These are phyloP conservation scores for Agriotes lineatus DNA, from an alignment of 2,888 invertebrate species.

Conservation along the genomic window DNA sequence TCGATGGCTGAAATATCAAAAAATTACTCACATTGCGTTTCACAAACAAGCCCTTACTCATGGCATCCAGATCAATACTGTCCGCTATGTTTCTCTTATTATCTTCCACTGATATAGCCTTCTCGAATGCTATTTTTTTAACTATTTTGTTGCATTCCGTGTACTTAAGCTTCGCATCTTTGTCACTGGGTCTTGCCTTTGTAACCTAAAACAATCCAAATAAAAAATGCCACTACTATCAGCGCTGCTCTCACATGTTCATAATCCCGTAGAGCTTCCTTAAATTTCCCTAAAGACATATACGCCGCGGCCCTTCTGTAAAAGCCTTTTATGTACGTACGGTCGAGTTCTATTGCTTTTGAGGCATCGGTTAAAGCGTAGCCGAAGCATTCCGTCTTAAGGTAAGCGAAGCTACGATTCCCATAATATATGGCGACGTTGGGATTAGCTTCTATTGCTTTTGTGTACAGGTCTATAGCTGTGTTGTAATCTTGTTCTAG, in stretches of 20 bases:
- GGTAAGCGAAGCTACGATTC: constrained; percentile 95
- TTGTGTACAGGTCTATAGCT: constrained; percentile 89
- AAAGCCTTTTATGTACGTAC: constrained; percentile 93
- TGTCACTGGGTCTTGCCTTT: constrained; percentile 92
- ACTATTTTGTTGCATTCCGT: constrained; percentile 97
- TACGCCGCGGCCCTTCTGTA: constrained; percentile 96
- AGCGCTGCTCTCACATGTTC: constrained; percentile 81
- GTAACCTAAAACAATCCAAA: constrained; percentile 75
- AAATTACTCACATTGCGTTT: no score
- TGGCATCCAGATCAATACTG: constrained; percentile 88
- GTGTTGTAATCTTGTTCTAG: constrained; percentile 92
- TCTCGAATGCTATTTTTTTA: constrained; percentile 94
- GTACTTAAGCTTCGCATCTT: constrained; percentile 92
- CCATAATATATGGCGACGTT: constrained; percentile 89
- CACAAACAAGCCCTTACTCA: constrained; percentile 76
- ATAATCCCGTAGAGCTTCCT: constrained; percentile 95
- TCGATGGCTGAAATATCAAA: constrained; percentile 82
- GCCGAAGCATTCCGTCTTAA: constrained; percentile 95
- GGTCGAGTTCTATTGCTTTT: constrained; percentile 90
- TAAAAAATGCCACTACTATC: neutral
- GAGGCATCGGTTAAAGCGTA: constrained; percentile 94
- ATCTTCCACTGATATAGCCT: constrained; percentile 95
- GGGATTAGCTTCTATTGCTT: constrained; percentile 90
- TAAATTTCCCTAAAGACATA: constrained; percentile 98
- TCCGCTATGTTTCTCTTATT: constrained; percentile 89